Percentiles rank a stretch among this genome's conserved stretches.
These are phyloP conservation scores for Dunckerocampus dactyliophorus DNA, from an alignment of 2,113 vertebrate species.

Conservation along the genomic window DNA sequence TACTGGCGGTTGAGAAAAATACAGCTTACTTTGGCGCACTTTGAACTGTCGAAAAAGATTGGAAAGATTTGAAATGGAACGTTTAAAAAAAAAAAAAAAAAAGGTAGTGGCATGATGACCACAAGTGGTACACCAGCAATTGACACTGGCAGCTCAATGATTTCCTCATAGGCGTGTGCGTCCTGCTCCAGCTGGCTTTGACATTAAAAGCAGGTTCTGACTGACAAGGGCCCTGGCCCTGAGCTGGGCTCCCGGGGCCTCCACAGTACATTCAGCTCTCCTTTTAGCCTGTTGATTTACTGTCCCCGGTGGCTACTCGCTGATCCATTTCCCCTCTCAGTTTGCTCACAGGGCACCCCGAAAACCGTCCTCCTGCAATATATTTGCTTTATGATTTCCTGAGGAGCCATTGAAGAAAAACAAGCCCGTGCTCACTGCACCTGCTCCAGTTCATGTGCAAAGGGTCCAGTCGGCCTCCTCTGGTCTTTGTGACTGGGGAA, in stretches of 20 bases:
- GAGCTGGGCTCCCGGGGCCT: slow-evolving; percentile 69
- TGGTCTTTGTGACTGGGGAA: slow-evolving; percentile 57
- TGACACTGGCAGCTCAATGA: slow-evolving; percentile 81
- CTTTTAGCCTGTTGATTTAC: slow-evolving; percentile 83
- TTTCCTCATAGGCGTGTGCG: slow-evolving; percentile 70
- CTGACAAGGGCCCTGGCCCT: slow-evolving; percentile 76
- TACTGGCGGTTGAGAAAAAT: slow-evolving; percentile 1
- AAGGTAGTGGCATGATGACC: slow-evolving; percentile 76
- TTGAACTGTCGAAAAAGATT: slow-evolving; percentile 1
- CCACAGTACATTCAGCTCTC: slow-evolving; percentile 77
- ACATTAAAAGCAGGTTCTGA: slow-evolving; percentile 73
- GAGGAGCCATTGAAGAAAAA: slow-evolving; percentile 76
- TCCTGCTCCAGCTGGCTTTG: slow-evolving; percentile 78
- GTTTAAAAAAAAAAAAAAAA: slow-evolving; percentile 16
- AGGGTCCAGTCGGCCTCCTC: slow-evolving; percentile 45
- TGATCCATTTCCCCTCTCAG: slow-evolving; percentile 81
- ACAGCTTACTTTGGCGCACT: slow-evolving; percentile 6
- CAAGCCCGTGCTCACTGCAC: slow-evolving; percentile 67
- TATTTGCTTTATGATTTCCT: slow-evolving; percentile 88
- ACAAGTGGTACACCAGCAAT: slow-evolving; percentile 77
- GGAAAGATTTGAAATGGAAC: slow-evolving; percentile 45
- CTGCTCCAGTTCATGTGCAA: slow-evolving; percentile 77
- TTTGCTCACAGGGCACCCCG: slow-evolving; percentile 80
- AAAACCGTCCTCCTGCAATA: slow-evolving; percentile 78
- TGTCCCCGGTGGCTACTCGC: slow-evolving; percentile 70